A percentile compares a stretch with the other conserved stretches of the same genome.
phyloP scores from a whole-genome alignment of 2,113 vertebrate genomes.

The Myodes glareolus region DNA sequence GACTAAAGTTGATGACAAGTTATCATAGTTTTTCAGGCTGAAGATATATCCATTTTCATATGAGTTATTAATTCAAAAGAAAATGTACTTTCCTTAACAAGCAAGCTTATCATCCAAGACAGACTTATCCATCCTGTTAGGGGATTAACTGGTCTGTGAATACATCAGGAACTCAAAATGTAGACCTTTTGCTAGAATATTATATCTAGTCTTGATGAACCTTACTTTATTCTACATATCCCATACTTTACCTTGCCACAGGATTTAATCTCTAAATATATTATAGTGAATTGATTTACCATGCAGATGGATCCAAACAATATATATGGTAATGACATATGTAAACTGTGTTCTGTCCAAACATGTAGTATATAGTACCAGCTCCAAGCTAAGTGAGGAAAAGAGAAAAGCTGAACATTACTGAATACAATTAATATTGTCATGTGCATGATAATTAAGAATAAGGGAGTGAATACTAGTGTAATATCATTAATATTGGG shows the following conservation, averaged over 20 bases:
- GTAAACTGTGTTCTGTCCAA: conserved; percentile 52
- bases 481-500: conserved; percentile 85
- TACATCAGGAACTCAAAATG: conserved; percentile 68
- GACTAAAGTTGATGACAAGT: conserved; percentile 67
- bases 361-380: conserved; percentile 52
- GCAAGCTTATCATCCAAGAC: conserved; percentile 73
- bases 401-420: conserved; percentile 70
- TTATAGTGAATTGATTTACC: conserved; percentile 77
- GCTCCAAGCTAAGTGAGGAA: conserved; percentile 38
- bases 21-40: conserved; percentile 67
- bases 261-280: conserved; percentile 68
- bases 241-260: conserved; percentile 57
- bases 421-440: conserved; percentile 82
- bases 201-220: conserved; percentile 72
- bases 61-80: conserved; percentile 76
- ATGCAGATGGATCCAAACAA: conserved; percentile 72
- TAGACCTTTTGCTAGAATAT: conserved; percentile 61
- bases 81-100: conserved; percentile 75
- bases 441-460: conserved; percentile 82
- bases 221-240: conserved; percentile 67
- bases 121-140: conserved; percentile 76
- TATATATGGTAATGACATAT: conserved; percentile 74
- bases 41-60: conserved; percentile 60
- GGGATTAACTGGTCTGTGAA: conserved; percentile 71
- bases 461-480: conserved; percentile 72